Base-by-base conservation (phyloP, 92 coral and sea anemone species). In the Actinostola sp. region DNA sequence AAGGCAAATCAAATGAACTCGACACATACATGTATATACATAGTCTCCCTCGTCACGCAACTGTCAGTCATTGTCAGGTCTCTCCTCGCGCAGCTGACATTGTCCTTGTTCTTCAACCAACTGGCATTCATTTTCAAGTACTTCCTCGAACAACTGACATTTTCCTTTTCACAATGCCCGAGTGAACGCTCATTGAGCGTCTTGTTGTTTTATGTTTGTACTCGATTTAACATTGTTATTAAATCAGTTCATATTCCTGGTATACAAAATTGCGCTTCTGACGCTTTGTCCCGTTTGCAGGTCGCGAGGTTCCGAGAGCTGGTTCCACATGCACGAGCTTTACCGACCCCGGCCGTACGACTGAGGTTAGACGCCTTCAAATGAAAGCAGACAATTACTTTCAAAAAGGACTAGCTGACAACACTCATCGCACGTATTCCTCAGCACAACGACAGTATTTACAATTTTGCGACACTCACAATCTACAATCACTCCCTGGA, bases 261-360 rank as follows among this genome's bases (percentile, higher is more conserved):
- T 29, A 48, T 68, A 5, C 32, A 29, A 12, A 77, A 84, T 55
- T 3, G 66, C 7, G 29, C 82, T 0, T 49, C 84, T 83, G 89
- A 77, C 41, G 84, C 89, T 4, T 70, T 78, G 43, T 84, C 81
- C 78, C 77, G 81, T 15, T 78, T 84, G 21, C 79, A 78, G 75
- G 78, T 72, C 24, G 25, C 36, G 21, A 74, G 69, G 16, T 73
- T 84, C 21, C 60, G 50, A 0, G 38, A 66, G 12, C 70, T 84
- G 21, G 81, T 72, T 0, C 89, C 77, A 0, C 51, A 66, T 1
- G 85, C 81, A 7, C 41, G 20, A 8, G 39, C 35, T 13, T 0
- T 13, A 3, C 70, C 74, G 13, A 67, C 85, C 2, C 70, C 70
- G 16, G 58, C 52, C 1, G 20, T 41, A 13, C 80, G 27, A 5